A percentile compares a stretch with the other conserved stretches of the same genome.
Conservation (phyloP, 2,797 vertebrate species). For the Amazonetta brasiliensis region DNA sequence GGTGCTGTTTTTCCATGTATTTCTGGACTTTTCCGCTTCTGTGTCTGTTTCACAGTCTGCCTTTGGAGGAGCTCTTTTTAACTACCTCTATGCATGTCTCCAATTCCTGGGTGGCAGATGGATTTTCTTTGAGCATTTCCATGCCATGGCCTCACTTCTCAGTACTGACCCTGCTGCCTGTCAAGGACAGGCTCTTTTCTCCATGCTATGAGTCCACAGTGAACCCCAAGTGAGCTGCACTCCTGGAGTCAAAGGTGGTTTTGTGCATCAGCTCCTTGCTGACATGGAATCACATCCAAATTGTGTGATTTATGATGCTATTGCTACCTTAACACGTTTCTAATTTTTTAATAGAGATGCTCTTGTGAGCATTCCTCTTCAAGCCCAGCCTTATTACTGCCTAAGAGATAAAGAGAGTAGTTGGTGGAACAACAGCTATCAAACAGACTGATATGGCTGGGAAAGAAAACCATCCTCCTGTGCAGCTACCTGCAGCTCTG, state of each 20-base stretch:
- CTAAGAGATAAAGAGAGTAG: not conserved
- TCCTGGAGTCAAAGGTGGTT: not conserved
- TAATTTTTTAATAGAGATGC: not conserved
- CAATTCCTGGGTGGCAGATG: not conserved
- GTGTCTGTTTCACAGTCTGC: not conserved
- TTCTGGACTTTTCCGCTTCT: not conserved
- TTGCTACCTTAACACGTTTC: not conserved
- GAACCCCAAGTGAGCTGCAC: not conserved
- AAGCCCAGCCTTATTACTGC: not conserved
- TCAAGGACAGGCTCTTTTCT: not conserved
- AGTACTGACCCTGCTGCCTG: not conserved
- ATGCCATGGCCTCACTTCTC: not conserved
- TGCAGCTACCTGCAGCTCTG: not conserved
- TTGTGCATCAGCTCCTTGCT: not conserved
- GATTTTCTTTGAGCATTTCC: not conserved
- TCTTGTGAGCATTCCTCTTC: not conserved
- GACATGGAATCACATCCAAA: not conserved
- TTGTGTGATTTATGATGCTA: not conserved
- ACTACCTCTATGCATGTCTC: not conserved
- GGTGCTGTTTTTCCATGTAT: slow-evolving; percentile 31
- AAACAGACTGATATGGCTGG: not conserved
- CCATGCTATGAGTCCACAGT: not conserved
- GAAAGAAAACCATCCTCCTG: not conserved
- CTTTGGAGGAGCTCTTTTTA: not conserved
- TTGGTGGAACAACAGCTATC: not conserved